Percentiles rank a stretch among this genome's conserved stretches.
phyloP scores from a whole-genome alignment of 2,113 vertebrate genomes.

The Aplodontia rufa region DNA sequence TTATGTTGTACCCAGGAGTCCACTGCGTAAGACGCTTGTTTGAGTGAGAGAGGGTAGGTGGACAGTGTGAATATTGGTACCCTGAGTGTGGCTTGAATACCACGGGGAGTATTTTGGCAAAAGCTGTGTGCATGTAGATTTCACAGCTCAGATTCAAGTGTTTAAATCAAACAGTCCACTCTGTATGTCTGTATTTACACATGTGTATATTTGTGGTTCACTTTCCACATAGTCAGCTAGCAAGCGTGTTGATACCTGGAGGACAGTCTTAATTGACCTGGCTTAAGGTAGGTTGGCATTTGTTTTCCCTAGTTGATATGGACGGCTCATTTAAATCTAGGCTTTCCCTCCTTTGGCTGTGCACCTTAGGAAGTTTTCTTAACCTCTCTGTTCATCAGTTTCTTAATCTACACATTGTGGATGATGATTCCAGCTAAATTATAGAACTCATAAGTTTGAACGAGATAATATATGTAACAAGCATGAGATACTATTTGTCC shows the following conservation, averaged over 20 bases:
- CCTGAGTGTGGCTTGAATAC: rapidly evolving
- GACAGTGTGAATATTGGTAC: not conserved
- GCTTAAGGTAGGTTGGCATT: not conserved
- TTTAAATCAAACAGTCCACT: not conserved
- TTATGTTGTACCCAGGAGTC: not conserved
- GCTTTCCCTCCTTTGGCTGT: not conserved
- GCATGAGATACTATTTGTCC: no score
- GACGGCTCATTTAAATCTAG: not conserved
- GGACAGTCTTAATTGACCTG: rapidly evolving
- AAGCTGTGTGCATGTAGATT: rapidly evolving
- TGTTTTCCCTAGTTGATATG: not conserved
- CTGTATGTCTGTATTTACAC: no score
- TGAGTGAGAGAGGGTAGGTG: no score
- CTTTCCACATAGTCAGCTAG: not conserved
- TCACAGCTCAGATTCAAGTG: rapidly evolving
- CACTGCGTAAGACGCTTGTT: not conserved
- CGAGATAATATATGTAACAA: not conserved
- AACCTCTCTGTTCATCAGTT: not conserved
- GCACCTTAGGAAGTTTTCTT: not conserved
- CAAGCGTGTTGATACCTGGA: rapidly evolving
- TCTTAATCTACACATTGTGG: not conserved
- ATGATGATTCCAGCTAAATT: not conserved
- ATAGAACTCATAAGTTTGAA: not conserved
- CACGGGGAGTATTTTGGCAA: not conserved
- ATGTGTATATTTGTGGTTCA: not conserved